Base-by-base conservation (phyloP, 1,140 invertebrate genomes). In the Saccostrea echinata region DNA sequence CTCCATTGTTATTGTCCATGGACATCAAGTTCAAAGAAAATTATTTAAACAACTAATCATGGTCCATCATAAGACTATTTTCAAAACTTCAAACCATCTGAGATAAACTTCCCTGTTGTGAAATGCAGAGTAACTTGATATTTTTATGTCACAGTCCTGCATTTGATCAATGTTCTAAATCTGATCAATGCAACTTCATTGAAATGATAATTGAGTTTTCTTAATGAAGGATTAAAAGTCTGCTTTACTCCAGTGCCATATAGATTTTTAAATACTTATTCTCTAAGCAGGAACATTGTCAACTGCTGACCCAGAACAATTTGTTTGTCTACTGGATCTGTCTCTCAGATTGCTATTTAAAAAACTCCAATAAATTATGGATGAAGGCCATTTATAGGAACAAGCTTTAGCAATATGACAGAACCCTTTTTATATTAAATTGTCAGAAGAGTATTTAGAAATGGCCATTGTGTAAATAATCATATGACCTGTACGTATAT, bases 151-250 rank as follows among this genome's bases (percentile, higher is more conserved):
- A 61, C 4, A 76, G 27, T 76, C 24, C 11, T 4, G 27, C 27
- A 13, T 4, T 8, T 30, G 30, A 76, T 18, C 68, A 27, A 30
- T 30, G 12, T 76, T 76, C 30, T 30, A 76, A 30, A 16, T 76
- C 27, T 33, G 68, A 76, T 30, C 68, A 4, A 16, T 33, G 68
- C 30, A 13, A 13, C 27, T 76, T 27, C 27, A 76, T 76, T 76
- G 11, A 76, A 76, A 76, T 76, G 68, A 30, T 76, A 76, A 76
- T 76, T 76, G 27, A 76, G 27, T 33, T 76, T 76, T 76, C 24
- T 33, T 76, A 76, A 76, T 76, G 68, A 76, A 76, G 24, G 68
- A 76, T 76, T 24, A 76, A 76, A 27, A 76, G 68, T 1, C 27
- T 27, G 24, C 27, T 30, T 12, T 76, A 76, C 3, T 76, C 30